A percentile compares a stretch with the other conserved stretches of the same genome.
These are phyloP conservation scores for Sebastes melanostomus DNA, from an alignment of 2,797 vertebrate genomes.

Conservation along the genomic window DNA sequence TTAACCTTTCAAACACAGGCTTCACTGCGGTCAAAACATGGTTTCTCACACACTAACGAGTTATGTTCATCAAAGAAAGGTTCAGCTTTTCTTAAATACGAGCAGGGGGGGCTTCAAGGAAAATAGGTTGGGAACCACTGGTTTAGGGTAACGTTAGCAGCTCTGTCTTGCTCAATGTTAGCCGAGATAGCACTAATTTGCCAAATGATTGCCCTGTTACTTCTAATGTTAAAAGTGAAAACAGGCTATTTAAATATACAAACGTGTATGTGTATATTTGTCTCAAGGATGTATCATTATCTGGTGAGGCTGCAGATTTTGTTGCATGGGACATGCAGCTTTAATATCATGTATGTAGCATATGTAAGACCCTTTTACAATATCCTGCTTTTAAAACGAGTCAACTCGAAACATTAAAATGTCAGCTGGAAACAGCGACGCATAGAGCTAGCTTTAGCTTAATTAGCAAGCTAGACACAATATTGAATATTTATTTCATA, in stretches of 20 bases:
- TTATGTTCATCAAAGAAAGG: too few species aligned
- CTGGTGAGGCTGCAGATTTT: not conserved
- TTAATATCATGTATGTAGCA: not conserved
- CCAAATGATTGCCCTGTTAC: not conserved
- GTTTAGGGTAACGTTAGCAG: too few species aligned
- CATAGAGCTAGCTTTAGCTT: not conserved
- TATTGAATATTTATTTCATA: not conserved
- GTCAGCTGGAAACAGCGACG: not conserved
- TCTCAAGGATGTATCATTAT: not conserved
- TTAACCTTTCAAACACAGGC: too few species aligned
- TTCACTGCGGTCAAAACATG: too few species aligned
- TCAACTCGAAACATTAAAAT: not conserved
- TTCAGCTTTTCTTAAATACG: too few species aligned
- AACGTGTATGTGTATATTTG: not conserved
- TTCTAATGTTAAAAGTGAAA: not conserved
- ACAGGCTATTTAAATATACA: not conserved
- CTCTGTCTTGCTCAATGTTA: not conserved
- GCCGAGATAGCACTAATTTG: not conserved
- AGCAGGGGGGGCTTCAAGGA: too few species aligned
- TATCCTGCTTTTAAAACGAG: not conserved
- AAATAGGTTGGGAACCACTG: too few species aligned
- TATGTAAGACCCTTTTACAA: not conserved
- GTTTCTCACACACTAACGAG: too few species aligned
- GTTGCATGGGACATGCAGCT: not conserved
- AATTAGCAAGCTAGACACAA: not conserved